Evolutionary conservation across 2,797 vertebrate genomes (phyloP).

Genomic region (Manis javanica): DNA sequence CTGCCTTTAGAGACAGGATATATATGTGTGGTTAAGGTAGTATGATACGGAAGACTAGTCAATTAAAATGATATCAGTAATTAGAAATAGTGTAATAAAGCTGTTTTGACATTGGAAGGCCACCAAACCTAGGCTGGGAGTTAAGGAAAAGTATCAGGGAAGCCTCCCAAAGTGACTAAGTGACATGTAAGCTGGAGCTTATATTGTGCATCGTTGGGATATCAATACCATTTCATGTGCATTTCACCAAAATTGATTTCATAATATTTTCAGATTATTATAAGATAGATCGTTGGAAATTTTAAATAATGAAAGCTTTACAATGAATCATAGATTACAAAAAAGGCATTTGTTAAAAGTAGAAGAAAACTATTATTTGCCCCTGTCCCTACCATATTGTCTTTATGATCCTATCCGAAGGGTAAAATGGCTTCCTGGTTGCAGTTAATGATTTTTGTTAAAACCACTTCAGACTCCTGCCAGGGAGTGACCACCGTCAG

Average conservation of each 20-base stretch:
- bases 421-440: background rate
- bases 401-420: background rate
- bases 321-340: background rate
- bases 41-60: background rate
- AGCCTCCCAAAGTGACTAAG: background rate
- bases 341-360: background rate
- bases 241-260: conserved; percentile 41
- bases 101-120: background rate
- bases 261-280: conserved; percentile 13
- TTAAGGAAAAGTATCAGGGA: background rate
- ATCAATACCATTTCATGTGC: background rate
- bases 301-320: conserved; percentile 7
- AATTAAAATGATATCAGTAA: conserved; percentile 31
- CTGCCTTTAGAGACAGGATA: background rate
- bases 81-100: background rate
- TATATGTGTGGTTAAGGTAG: background rate
- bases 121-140: background rate
- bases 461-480: background rate
- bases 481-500: background rate
- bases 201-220: background rate
- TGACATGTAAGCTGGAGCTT: background rate
- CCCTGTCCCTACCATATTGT: background rate
- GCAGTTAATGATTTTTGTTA: background rate
- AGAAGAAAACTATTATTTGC: background rate
- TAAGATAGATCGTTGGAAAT: background rate